Conservation (phyloP, 2,888 invertebrate species). For the Anaspis maculata region DNA sequence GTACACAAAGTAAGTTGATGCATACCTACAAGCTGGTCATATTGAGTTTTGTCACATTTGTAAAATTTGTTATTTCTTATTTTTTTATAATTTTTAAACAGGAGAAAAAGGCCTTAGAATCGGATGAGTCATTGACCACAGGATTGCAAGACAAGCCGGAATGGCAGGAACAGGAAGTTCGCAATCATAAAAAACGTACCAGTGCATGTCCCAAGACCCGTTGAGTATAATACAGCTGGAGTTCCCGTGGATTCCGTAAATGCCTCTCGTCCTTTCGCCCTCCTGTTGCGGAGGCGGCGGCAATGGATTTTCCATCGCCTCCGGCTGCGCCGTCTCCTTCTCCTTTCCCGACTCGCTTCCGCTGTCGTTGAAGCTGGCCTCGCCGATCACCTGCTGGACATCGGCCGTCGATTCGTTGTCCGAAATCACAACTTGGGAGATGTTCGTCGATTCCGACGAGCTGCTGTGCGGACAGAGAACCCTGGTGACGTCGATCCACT, state of each 20-base stretch:
- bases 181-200: slow-evolving; percentile 4
- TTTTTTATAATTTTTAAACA: background rate
- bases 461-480: too few relatives aligned
- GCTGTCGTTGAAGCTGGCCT: slow-evolving; percentile 6
- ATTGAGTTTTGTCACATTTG: too few relatives aligned
- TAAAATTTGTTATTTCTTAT: background rate
- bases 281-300: too few relatives aligned
- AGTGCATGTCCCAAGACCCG: slow-evolving; percentile 10
- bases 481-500: too few relatives aligned
- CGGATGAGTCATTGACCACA: background rate
- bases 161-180: too few relatives aligned
- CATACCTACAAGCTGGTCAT: too few relatives aligned
- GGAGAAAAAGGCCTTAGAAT: background rate
- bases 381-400: slow-evolving; percentile 2
- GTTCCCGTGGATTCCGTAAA: slow-evolving; percentile 20
- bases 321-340: slow-evolving; percentile 11
- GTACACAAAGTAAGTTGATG: too few relatives aligned
- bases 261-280: slow-evolving; percentile 22
- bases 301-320: too few relatives aligned
- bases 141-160: too few relatives aligned
- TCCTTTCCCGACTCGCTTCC: slow-evolving; percentile 7
- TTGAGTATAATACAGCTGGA: slow-evolving; percentile 5
- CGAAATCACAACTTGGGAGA: too few relatives aligned
- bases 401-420: slow-evolving; percentile 12
- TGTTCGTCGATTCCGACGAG: too few relatives aligned